phyloP scores from a whole-genome alignment of 2,113 vertebrate species.

The Hystrix brachyura region DNA sequence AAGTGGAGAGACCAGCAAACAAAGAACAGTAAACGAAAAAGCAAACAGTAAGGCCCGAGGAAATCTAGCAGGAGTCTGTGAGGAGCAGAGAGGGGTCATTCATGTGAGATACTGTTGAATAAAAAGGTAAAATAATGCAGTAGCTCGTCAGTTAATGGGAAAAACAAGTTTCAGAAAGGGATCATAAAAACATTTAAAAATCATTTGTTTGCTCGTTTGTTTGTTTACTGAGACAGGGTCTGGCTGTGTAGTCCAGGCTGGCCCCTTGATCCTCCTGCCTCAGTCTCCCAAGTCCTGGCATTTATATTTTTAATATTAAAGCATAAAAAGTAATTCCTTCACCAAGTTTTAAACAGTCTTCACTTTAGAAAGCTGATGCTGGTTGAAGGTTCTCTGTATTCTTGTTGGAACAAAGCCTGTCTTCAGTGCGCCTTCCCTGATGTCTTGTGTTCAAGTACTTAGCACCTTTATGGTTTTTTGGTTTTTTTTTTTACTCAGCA shows the following conservation, averaged over 20 bases:
- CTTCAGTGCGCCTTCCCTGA: background rate
- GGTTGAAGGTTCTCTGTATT: background rate
- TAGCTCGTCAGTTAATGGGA: background rate
- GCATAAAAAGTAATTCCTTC: background rate
- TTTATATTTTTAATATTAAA: slow-evolving; percentile 44
- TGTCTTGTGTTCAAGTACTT: background rate
- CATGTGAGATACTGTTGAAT: background rate
- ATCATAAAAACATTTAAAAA: background rate
- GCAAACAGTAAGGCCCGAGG: background rate
- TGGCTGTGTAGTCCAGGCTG: background rate
- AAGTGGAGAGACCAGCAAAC: background rate
- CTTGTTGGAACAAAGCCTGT: background rate
- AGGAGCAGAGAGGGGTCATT: background rate
- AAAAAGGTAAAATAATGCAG: background rate
- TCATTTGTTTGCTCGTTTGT: background rate
- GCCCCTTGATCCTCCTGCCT: background rate
- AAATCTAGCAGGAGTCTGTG: background rate
- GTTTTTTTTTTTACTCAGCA: background rate
- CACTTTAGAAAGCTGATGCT: background rate
- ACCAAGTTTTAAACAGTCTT: background rate
- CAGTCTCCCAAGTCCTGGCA: background rate
- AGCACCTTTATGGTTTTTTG: no score
- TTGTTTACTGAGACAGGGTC: background rate
- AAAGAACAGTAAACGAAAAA: background rate
- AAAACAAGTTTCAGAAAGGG: background rate